Percentiles rank a stretch among this genome's conserved stretches.
Conservation (phyloP, 2,888 invertebrate species). For the Masnerella sp. region DNA sequence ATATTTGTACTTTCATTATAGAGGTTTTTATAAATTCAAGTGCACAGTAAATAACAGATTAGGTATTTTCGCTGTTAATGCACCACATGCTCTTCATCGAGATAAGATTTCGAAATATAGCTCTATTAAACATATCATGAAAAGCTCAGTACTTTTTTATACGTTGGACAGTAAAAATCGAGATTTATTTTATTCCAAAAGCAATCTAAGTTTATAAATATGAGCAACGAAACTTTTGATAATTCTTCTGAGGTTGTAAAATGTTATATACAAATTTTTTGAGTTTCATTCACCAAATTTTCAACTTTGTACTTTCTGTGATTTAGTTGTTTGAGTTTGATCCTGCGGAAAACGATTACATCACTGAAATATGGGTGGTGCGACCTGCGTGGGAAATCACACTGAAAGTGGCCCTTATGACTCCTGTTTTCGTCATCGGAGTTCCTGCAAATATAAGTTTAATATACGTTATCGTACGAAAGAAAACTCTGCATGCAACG, state of each 20-base stretch:
- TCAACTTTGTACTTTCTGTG: too few relatives aligned
- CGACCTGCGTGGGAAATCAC: conserved; percentile 81
- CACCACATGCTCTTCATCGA: conserved; percentile 28
- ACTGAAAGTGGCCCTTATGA: conserved; percentile 81
- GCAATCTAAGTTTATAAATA: too few relatives aligned
- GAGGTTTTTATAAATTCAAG: conserved; percentile 20
- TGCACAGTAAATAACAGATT: conserved; percentile 25
- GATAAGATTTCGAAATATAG: conserved; percentile 23
- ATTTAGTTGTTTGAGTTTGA: too few relatives aligned
- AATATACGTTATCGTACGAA: conserved; percentile 81
- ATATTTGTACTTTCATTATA: conserved; percentile 32
- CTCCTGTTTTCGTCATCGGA: conserved; percentile 82
- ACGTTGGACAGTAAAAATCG: too few relatives aligned
- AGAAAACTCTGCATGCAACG: conserved; percentile 83
- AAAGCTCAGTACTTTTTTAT: not conserved
- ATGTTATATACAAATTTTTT: too few relatives aligned
- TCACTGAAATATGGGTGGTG: conserved; percentile 81
- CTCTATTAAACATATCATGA: too few relatives aligned
- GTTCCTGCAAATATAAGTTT: conserved; percentile 84
- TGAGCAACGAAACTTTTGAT: too few relatives aligned
- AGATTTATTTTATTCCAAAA: too few relatives aligned
- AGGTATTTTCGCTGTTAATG: conserved; percentile 27
- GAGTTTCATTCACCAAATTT: too few relatives aligned
- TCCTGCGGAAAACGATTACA: too few relatives aligned
- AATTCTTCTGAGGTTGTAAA: too few relatives aligned